Base-by-base conservation (phyloP, 2,888 invertebrate genomes). In the Andrena trimmerana region DNA sequence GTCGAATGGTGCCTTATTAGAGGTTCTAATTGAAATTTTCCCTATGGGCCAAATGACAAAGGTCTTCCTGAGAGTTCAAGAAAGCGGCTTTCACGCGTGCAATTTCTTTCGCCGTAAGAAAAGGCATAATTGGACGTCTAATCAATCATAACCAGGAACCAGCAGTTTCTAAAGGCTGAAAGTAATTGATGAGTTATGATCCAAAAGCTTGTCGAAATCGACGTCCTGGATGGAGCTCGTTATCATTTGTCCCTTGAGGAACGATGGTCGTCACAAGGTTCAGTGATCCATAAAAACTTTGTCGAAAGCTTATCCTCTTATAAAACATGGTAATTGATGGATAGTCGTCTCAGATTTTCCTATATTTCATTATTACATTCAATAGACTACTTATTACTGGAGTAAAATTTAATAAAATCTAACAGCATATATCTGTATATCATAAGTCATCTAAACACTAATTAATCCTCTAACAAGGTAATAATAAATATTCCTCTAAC, bases 41-140 rank as follows among this genome's bases (percentile, higher is more conserved):
- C 50, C 65, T n/a, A 7, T 42, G 68, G 67, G 20, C 48, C 63
- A 13, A 27, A 24, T 24, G 60, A 59, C 33, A 78, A 80, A 78
- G 69, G 66, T 71, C 54, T 68, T 59, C 31, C 67, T 48, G 57
- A 52, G 31, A 16, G 27, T 42, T 48, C 62, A 68, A 63, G 87
- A 86, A 84, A 86, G 75, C 75, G 7, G 72, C 78, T 87, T 84
- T 87, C 82, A 75, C 85, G 50, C 66, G 62, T n/a, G 29, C 24
- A 13, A 63, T 78, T 86, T 81, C 87, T 71, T 60, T 78, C 42
- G n/a, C 65, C 70, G 7, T 50, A 75, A 63, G 52, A 59, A 24
- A 52, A 71, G 73, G 70, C 50, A 59, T 78, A 71, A 85, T 85
- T 80, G 74, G 74, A 73, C 68, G 62, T 69, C 54, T 72, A 71